Conservation (phyloP, 2,113 vertebrate species). For the Elephas maximus region DNA sequence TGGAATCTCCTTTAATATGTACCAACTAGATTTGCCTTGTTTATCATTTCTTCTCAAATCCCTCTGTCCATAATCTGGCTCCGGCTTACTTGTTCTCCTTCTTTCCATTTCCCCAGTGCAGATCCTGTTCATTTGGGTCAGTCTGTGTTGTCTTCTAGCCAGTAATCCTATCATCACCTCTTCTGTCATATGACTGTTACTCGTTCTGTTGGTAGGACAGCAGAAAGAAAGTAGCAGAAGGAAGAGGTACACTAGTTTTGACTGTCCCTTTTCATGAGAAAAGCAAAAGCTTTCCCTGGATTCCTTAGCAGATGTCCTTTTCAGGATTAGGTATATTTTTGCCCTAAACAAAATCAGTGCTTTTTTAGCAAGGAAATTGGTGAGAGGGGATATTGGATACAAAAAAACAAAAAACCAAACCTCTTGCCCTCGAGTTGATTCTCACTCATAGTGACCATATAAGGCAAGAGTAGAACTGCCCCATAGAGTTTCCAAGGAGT, state of each 20-base stretch:
- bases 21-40: background rate
- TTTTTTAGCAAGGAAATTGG: background rate
- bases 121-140: background rate
- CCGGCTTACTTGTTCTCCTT: background rate
- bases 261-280: conserved; percentile 15
- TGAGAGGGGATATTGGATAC: background rate
- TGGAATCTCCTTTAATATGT: background rate
- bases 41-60: background rate
- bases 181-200: background rate
- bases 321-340: background rate
- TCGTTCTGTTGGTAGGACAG: background rate
- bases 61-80: background rate
- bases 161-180: background rate
- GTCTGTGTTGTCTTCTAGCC: background rate
- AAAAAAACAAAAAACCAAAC: too few relatives aligned
- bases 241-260: background rate
- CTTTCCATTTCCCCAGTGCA: background rate
- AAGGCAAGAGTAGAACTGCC: too few relatives aligned
- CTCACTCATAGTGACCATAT: too few relatives aligned
- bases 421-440: too few relatives aligned
- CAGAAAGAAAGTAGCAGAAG: conserved; percentile 23
- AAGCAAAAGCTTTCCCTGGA: conserved; percentile 15
- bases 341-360: background rate
- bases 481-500: too few relatives aligned
- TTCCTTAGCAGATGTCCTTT: background rate